Percentiles rank a stretch among this genome's conserved stretches.
Conservation (phyloP, 2,888 invertebrate species). For the Myopa tessellatipennis region DNA sequence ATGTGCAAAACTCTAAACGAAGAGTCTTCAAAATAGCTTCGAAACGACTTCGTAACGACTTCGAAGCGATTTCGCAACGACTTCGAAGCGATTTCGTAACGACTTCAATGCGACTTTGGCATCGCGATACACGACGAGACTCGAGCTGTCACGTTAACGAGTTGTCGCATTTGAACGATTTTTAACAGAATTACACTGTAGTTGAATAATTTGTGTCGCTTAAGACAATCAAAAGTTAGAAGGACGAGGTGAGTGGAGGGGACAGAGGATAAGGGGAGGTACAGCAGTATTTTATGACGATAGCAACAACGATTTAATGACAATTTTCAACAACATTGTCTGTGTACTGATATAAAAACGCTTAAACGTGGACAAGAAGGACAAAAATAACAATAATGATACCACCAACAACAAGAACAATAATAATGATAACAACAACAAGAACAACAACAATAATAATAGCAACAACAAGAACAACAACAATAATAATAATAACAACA, state of each 20-base stretch:
- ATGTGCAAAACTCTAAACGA: not conserved
- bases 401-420: too few species aligned
- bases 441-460: too few species aligned
- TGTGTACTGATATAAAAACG: slow-evolving; percentile 24
- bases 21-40: too few species aligned
- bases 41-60: too few species aligned
- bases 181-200: slow-evolving; percentile 30
- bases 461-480: too few species aligned
- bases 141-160: slow-evolving; percentile 18
- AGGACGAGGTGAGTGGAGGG: not conserved
- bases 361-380: not conserved
- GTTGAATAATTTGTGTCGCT: slow-evolving; percentile 6
- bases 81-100: too few species aligned
- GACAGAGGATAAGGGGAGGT: not conserved
- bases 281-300: not conserved
- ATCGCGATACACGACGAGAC: too few species aligned
- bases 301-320: not conserved
- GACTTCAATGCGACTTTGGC: too few species aligned
- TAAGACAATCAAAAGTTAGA: not conserved
- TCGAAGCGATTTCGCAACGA: too few species aligned
- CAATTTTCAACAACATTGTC: slow-evolving; percentile 23
- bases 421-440: too few species aligned
- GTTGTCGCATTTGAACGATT: slow-evolving; percentile 33
- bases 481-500: too few species aligned
- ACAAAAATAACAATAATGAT: too few species aligned